phyloP scores from a whole-genome alignment of 2,888 invertebrate species.

The Drosophila cyrtoloma region DNA sequence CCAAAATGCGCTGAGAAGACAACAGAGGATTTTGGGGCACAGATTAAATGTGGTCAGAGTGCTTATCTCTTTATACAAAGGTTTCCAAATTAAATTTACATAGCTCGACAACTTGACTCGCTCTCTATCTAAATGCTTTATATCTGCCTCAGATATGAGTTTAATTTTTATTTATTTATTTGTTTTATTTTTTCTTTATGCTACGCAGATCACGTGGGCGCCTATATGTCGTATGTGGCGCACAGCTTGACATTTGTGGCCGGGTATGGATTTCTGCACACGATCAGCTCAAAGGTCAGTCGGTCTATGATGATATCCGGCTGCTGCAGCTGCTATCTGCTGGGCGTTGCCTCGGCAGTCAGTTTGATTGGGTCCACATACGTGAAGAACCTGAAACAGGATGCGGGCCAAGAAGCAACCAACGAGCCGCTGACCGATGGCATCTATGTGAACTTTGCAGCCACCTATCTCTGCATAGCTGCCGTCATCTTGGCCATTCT shows the following conservation, averaged over 20 bases:
- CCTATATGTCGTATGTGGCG: slow-evolving; percentile 81
- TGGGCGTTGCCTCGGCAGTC: slow-evolving; percentile 80
- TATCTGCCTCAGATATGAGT: neutral
- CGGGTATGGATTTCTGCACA: slow-evolving; percentile 78
- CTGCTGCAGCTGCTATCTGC: slow-evolving; percentile 78
- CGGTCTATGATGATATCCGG: slow-evolving; percentile 77
- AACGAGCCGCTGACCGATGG: slow-evolving; percentile 66
- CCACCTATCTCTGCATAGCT: slow-evolving; percentile 74
- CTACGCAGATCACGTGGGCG: slow-evolving; percentile 77
- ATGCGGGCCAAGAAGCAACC: slow-evolving; percentile 45
- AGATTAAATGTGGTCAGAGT: neutral
- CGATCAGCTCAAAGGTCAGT: slow-evolving; percentile 74
- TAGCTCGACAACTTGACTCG: neutral
- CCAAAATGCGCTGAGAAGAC: neutral
- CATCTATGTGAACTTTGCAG: slow-evolving; percentile 81
- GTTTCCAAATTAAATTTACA: neutral
- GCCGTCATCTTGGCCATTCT: slow-evolving; percentile 65
- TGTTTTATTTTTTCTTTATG: neutral
- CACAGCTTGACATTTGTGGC: slow-evolving; percentile 81
- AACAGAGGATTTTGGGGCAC: neutral
- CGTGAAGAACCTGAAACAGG: slow-evolving; percentile 53
- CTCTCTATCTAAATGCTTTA: neutral
- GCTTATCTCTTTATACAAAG: neutral
- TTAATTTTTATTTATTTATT: neutral
- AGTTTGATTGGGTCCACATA: slow-evolving; percentile 76